These are phyloP conservation scores for Alosa sapidissima DNA, from an alignment of 2,797 vertebrate genomes.

Conservation along the genomic window DNA sequence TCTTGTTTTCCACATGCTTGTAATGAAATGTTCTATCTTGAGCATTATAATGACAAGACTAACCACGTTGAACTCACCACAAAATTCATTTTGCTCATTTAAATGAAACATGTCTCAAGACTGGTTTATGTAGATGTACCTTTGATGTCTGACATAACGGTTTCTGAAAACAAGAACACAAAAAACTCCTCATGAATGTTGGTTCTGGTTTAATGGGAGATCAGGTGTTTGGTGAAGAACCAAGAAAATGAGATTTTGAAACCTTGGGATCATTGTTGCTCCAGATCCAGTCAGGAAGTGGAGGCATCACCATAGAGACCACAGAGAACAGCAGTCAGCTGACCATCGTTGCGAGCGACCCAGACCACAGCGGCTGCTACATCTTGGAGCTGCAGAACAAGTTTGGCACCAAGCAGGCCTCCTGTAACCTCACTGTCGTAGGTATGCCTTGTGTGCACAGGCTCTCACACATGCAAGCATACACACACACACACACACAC, in stretches of 20 bases:
- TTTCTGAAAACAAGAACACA: not conserved
- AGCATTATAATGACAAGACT: not conserved
- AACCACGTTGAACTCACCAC: not conserved
- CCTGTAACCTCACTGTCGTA: constrained; percentile 96
- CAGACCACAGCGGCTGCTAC: constrained; percentile 96
- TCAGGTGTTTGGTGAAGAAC: not conserved
- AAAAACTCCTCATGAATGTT: not conserved
- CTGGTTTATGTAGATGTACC: not conserved
- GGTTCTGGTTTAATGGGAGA: not conserved
- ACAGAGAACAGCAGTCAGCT: constrained; percentile 84
- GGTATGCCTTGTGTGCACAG: constrained; percentile 70
- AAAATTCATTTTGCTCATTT: not conserved
- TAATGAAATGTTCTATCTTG: constrained; percentile 24
- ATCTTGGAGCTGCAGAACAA: constrained; percentile 88
- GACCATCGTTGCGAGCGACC: constrained; percentile 87
- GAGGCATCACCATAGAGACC: constrained; percentile 83
- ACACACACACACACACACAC: not conserved
- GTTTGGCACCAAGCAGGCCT: constrained; percentile 87
- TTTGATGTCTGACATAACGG: not conserved
- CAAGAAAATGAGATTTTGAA: no score
- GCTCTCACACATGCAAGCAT: not conserved
- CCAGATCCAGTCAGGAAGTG: constrained; percentile 84
- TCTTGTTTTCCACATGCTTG: not conserved
- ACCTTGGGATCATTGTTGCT: not conserved
- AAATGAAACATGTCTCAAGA: not conserved